A percentile compares a stretch with the other conserved stretches of the same genome.
Evolutionary conservation across 2,888 invertebrate genomes (phyloP).

Genomic region (Prenolepis imparis): DNA sequence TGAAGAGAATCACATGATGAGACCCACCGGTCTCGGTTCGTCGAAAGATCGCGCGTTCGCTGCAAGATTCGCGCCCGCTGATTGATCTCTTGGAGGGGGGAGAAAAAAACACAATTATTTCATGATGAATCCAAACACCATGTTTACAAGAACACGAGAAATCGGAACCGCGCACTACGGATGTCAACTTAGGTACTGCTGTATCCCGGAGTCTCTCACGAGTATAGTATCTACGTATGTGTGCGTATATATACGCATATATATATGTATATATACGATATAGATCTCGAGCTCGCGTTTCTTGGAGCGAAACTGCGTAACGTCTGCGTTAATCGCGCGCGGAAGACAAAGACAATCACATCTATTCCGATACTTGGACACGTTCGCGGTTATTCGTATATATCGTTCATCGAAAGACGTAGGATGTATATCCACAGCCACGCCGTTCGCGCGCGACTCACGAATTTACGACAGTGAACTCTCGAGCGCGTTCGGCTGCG

Average conservation of each 20-base stretch:
- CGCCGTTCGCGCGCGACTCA: constrained; percentile 6
- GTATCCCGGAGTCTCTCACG: no score
- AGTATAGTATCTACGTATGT: background rate
- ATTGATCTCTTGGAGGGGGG: constrained; percentile 34
- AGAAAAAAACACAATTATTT: constrained; percentile 59
- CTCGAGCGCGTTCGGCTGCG: background rate
- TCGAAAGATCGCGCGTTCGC: background rate
- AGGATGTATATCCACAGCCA: background rate
- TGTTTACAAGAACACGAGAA: constrained; percentile 75
- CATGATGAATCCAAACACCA: constrained; percentile 67
- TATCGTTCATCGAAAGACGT: background rate
- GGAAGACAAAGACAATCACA: background rate
- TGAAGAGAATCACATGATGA: constrained; percentile 64
- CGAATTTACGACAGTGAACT: background rate
- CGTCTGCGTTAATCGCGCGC: background rate
- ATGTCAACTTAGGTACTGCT: constrained; percentile 60
- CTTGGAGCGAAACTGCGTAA: background rate
- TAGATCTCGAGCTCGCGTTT: background rate
- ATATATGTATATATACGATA: background rate
- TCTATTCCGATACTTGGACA: background rate
- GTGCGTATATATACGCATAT: background rate
- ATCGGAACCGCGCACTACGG: constrained; percentile 67
- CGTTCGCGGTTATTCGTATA: background rate
- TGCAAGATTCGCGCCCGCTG: constrained; percentile 21
- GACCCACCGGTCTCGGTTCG: constrained; percentile 17